Conservation (phyloP, 1,140 invertebrate species). For the Dinoponera quadriceps region DNA sequence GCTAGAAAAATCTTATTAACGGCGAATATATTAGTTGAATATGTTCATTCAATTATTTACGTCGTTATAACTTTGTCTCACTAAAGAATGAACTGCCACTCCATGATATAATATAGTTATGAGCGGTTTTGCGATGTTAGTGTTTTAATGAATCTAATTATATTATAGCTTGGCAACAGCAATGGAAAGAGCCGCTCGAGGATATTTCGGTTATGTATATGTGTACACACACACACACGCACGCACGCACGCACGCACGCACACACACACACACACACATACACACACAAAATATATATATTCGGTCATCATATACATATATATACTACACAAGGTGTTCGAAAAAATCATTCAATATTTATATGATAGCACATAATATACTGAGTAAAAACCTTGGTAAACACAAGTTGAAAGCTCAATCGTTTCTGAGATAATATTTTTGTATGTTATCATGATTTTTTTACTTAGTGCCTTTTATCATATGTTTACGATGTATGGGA, state of each 20-base stretch:
- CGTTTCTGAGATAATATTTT: too few species aligned
- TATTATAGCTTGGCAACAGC: slow-evolving; percentile 16
- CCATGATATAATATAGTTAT: slow-evolving; percentile 38
- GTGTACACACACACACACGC: background rate
- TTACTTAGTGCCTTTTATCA: too few species aligned
- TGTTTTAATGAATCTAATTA: slow-evolving; percentile 73
- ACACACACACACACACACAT: background rate
- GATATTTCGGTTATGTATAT: slow-evolving; percentile 52
- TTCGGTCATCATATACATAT: too few species aligned
- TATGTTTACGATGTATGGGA: too few species aligned
- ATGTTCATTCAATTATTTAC: slow-evolving; percentile 39
- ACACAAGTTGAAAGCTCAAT: too few species aligned
- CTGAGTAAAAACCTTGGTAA: too few species aligned
- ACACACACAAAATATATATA: too few species aligned
- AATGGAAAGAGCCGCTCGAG: slow-evolving; percentile 56
- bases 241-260: background rate
- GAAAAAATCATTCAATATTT: too few species aligned
- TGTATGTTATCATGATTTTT: too few species aligned
- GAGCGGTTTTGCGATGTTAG: slow-evolving; percentile 48
- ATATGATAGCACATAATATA: too few species aligned
- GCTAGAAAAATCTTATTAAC: slow-evolving; percentile 3
- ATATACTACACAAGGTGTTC: too few species aligned
- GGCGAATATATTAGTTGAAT: background rate
- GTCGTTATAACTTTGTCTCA: slow-evolving; percentile 18
- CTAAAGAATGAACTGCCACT: slow-evolving; percentile 38